Conservation (phyloP, 2,888 invertebrate species). For the Lepas anatifera region DNA sequence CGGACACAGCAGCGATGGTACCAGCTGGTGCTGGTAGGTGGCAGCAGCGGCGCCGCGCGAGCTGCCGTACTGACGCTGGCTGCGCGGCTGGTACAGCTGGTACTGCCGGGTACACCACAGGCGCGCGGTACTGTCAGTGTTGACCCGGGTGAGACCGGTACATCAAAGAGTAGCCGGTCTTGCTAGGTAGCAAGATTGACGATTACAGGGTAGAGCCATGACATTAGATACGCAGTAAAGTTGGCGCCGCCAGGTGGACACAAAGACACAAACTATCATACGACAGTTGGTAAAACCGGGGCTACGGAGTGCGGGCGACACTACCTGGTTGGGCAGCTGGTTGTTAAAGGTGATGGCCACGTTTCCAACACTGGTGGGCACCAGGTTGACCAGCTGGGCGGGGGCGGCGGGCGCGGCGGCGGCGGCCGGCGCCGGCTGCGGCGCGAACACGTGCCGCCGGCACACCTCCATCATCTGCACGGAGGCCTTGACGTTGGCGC, state of each 20-base stretch:
- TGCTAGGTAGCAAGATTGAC: too few species aligned
- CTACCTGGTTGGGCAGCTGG: constrained; percentile 56
- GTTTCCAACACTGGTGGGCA: constrained; percentile 64
- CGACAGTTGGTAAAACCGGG: not conserved
- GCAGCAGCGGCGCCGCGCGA: constrained; percentile 24
- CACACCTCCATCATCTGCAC: constrained; percentile 94
- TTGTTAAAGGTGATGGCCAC: constrained; percentile 84
- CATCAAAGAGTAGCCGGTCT: too few species aligned
- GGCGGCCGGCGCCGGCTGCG: constrained; percentile 15
- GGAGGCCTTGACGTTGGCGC: constrained; percentile 91
- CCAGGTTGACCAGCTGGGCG: constrained; percentile 29
- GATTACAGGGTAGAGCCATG: too few species aligned
- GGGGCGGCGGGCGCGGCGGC: constrained; percentile 33
- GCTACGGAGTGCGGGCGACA: not conserved
- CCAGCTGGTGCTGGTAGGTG: constrained; percentile 25
- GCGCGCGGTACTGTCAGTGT: not conserved
- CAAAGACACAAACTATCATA: not conserved
- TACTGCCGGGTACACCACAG: constrained; percentile 29
- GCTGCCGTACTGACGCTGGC: constrained; percentile 22
- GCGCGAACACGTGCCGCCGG: constrained; percentile 35
- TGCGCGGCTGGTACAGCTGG: constrained; percentile 30
- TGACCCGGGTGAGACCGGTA: too few species aligned
- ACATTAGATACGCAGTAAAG: too few species aligned
- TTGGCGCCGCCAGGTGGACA: not conserved
- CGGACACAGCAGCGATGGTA: constrained; percentile 24